Evolutionary conservation across 35 echinoderm and acorn worm species (phyloP), one percentile per base, ranked within the genome.

Genomic region (Anneissia japonica): DNA sequence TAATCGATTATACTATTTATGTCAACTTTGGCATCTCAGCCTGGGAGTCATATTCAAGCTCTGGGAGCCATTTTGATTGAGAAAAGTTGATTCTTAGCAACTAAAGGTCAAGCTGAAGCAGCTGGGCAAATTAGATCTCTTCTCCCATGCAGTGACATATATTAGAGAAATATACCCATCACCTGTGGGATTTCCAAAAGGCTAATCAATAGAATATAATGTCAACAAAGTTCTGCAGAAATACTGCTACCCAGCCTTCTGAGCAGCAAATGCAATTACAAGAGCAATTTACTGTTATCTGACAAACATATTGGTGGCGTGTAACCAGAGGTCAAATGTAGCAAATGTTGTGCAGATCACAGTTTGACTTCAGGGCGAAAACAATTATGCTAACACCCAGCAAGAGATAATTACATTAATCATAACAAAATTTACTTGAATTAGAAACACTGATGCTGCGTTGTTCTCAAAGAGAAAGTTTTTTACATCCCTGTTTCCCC

Each of bases 371-470:
- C 51, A 26, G 51, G 51, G 51, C 51, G 26, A 64, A 64, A 64
- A 64, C 51, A 64, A 64, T 64, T 64, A 64, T 64, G 51, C 51
- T 64, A 64, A 64, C 51, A 64, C 51, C 51, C 51, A 64, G 51
- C 21, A 26, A 64, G 19, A 23, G 11, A 64, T 64, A 64, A 64
- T 64, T 64, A 64, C 51, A 64, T 64, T 64, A 64, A 64, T 64
- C 51, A 64, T 9, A 64, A 64, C 19, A 23, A 64, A 45, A 45
- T 64, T 19, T 23, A 23, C 21, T 26, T 2, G 10, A 64, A 64
- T 64, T 64, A 23, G 51, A 64, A 64, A 64, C 51, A 64, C 51
- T 26, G 21, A 19, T 9, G 7, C 21, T 26, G 21, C 26, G 51
- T 64, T 19, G 9, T 19, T 19, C 19, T 9, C 51, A 64, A 64